Conservation (phyloP, 64 coral and sea anemone genomes). For the Stichodactyla helianthus region DNA sequence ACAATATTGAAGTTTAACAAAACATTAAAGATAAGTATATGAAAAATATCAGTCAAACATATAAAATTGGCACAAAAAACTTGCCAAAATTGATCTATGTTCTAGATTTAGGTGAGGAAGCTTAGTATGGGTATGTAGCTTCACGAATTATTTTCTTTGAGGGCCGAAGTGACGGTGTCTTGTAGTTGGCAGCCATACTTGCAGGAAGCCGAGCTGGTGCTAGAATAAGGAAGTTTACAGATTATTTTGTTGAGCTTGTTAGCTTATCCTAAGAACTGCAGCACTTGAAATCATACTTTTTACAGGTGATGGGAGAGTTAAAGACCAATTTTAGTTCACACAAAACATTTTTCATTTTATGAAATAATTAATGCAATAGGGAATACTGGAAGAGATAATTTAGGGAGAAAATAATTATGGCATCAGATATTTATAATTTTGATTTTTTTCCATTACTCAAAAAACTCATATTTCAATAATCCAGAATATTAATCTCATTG, state of each 20-base stretch:
- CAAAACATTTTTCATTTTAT: not conserved
- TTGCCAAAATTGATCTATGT: not conserved
- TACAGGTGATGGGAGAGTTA: not conserved
- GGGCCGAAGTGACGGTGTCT: conserved; percentile 44
- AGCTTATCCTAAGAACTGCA: not conserved
- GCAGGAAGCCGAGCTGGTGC: conserved; percentile 42
- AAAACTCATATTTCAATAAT: not conserved
- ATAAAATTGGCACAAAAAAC: not conserved
- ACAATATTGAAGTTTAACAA: not conserved
- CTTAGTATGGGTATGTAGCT: conserved; percentile 60
- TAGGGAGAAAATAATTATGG: not conserved
- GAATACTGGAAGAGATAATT: not conserved
- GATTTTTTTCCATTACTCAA: not conserved
- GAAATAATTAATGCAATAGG: not conserved
- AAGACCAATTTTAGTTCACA: not conserved
- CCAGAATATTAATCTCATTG: not conserved
- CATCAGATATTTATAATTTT: not conserved
- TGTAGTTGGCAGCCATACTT: conserved; percentile 48
- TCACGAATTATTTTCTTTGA: conserved; percentile 70
- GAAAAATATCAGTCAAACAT: conserved; percentile 4
- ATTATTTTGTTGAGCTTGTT: not conserved
- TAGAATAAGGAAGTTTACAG: conserved; percentile 61
- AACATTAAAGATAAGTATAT: not conserved
- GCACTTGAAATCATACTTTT: not conserved
- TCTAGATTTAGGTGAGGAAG: not conserved